A percentile compares a stretch with the other conserved stretches of the same genome.
phyloP scores from a whole-genome alignment of 2,888 invertebrate genomes.

The Hoplodrina ambigua region DNA sequence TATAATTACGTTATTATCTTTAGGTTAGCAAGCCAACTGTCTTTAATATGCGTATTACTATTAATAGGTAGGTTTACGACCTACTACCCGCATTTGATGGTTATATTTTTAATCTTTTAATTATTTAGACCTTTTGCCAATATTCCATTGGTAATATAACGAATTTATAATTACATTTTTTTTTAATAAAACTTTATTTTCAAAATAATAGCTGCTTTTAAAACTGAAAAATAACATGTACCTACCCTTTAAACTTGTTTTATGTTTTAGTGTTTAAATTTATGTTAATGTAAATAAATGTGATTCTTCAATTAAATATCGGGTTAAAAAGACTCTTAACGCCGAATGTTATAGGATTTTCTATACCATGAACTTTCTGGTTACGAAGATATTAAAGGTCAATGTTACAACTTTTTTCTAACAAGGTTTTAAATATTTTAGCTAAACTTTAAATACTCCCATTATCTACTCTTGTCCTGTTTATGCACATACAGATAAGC shows the following conservation, averaged over 20 bases:
- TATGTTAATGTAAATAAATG: not conserved
- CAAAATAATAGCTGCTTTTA: not conserved
- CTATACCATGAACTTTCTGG: no score
- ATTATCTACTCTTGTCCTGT: no score
- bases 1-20: constrained; percentile 52
- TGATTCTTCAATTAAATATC: not conserved
- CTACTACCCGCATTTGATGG: constrained; percentile 24
- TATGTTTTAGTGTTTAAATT: not conserved
- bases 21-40: constrained; percentile 29
- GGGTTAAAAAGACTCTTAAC: no score
- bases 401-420: no score
- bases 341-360: no score
- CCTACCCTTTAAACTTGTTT: not conserved
- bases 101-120: constrained; percentile 18
- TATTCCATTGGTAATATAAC: constrained; percentile 8
- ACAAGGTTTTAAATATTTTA: no score
- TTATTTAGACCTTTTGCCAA: constrained; percentile 16
- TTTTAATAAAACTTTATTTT: not conserved
- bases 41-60: constrained; percentile 28
- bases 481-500: no score
- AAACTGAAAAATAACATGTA: not conserved
- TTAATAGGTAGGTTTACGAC: constrained; percentile 21
- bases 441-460: no score
- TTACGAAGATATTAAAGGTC: no score
- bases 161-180: constrained; percentile 1